Percentiles rank a stretch among this genome's conserved stretches.
Conservation (phyloP, 2,888 invertebrate genomes). For the Keiferia lycopersicella region DNA sequence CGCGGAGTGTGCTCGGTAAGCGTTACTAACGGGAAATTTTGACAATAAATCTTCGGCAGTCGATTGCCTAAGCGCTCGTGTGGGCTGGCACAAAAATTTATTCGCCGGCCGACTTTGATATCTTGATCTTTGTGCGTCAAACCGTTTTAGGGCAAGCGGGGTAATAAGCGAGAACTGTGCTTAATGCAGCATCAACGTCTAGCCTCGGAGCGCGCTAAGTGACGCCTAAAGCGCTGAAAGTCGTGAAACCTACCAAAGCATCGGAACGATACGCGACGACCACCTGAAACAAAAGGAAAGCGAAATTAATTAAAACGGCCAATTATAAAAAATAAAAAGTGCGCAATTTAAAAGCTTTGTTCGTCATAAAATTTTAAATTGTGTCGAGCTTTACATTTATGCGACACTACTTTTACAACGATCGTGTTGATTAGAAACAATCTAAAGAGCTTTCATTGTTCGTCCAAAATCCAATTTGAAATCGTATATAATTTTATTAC, state of each 20-base stretch:
- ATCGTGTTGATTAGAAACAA: neutral
- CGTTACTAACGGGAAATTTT: constrained; percentile 81
- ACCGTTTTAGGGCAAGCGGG: constrained; percentile 45
- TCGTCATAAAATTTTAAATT: neutral
- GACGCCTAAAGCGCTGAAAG: constrained; percentile 40
- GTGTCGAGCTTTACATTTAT: neutral
- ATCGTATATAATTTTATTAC: constrained; percentile 9
- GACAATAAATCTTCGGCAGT: constrained; percentile 78
- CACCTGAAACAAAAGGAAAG: constrained; percentile 82
- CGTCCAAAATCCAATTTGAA: constrained; percentile 3
- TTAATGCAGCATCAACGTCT: constrained; percentile 18
- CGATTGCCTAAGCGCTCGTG: constrained; percentile 80
- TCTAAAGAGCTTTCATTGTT: neutral
- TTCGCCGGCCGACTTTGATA: constrained; percentile 73
- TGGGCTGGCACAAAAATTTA: constrained; percentile 75
- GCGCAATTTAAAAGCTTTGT: constrained; percentile 35
- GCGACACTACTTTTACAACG: neutral
- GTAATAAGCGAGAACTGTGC: constrained; percentile 21
- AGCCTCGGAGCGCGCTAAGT: constrained; percentile 54
- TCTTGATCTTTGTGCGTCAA: constrained; percentile 70
- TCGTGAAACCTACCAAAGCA: constrained; percentile 68
- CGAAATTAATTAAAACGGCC: constrained; percentile 80
- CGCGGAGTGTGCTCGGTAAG: constrained; percentile 78
- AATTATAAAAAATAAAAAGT: constrained; percentile 64
- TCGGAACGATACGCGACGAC: constrained; percentile 66